Percentiles rank a stretch among this genome's conserved stretches.
These are phyloP conservation scores for Drosophila mettleri DNA, from an alignment of 2,888 invertebrate genomes.

Conservation along the genomic window DNA sequence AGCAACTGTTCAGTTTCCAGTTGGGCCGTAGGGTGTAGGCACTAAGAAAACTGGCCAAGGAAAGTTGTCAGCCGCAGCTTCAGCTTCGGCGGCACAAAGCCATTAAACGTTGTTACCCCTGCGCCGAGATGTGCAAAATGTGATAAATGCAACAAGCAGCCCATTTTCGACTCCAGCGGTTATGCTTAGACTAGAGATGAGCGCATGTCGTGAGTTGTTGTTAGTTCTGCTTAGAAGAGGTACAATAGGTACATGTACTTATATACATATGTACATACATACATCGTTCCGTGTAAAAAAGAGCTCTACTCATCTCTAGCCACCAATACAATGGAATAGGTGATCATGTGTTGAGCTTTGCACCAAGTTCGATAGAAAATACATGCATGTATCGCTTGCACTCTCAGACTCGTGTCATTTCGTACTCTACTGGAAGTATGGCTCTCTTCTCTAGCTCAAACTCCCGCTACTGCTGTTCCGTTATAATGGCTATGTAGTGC, in stretches of 20 bases:
- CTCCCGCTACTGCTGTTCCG: background rate
- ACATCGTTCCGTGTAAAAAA: background rate
- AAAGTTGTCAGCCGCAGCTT: constrained; percentile 42
- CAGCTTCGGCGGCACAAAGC: constrained; percentile 54
- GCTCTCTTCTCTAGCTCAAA: constrained; percentile 4
- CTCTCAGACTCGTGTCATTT: background rate
- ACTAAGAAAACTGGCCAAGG: constrained; percentile 36
- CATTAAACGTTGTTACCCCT: constrained; percentile 58
- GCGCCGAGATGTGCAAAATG: constrained; percentile 55
- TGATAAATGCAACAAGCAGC: constrained; percentile 67
- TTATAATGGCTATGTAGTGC: constrained; percentile 58
- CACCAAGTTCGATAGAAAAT: background rate
- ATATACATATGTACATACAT: background rate
- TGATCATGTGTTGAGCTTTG: background rate
- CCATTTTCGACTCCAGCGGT: constrained; percentile 57
- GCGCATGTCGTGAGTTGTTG: background rate
- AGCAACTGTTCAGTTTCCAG: constrained; percentile 41
- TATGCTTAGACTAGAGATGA: constrained; percentile 9
- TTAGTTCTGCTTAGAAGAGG: background rate
- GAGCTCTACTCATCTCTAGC: background rate
- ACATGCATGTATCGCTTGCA: background rate
- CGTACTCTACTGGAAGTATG: background rate
- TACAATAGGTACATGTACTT: too few relatives aligned
- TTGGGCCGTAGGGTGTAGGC: constrained; percentile 11
- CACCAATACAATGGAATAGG: background rate